A percentile compares a stretch with the other conserved stretches of the same genome.
Conservation (phyloP, 2,113 vertebrate species). For the Sterrhoptilus dennistouni region DNA sequence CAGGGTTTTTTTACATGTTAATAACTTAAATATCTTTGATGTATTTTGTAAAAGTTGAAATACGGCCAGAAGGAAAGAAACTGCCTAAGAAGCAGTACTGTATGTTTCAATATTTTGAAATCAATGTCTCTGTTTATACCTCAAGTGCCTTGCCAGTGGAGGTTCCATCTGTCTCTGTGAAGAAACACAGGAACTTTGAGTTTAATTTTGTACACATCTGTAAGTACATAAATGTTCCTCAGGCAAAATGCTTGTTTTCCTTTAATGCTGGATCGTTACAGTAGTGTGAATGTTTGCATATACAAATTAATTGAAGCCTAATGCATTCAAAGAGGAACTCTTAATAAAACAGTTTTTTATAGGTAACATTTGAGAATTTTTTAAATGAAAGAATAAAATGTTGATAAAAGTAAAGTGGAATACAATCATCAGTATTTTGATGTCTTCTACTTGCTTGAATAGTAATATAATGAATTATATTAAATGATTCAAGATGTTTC, state of each 20-base stretch:
- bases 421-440: not conserved
- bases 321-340: not conserved
- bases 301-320: not conserved
- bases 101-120: not conserved
- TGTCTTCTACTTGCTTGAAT: not conserved
- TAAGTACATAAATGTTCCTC: constrained; percentile 1
- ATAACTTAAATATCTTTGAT: not conserved
- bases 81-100: not conserved
- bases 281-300: not conserved
- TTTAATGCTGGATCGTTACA: not conserved
- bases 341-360: not conserved
- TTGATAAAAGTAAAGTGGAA: not conserved
- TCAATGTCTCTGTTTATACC: not conserved
- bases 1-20: not conserved
- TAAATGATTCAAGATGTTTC: not conserved
- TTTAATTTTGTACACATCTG: not conserved
- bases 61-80: not conserved
- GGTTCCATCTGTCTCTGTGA: not conserved
- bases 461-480: not conserved
- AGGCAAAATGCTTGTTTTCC: constrained; percentile 21
- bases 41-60: not conserved
- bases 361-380: not conserved
- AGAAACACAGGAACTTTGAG: not conserved
- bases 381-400: not conserved
- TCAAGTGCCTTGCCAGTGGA: not conserved